A percentile compares a stretch with the other conserved stretches of the same genome.
Evolutionary conservation across 1,140 invertebrate genomes (phyloP).

Genomic region (Hyles euphorbiae): DNA sequence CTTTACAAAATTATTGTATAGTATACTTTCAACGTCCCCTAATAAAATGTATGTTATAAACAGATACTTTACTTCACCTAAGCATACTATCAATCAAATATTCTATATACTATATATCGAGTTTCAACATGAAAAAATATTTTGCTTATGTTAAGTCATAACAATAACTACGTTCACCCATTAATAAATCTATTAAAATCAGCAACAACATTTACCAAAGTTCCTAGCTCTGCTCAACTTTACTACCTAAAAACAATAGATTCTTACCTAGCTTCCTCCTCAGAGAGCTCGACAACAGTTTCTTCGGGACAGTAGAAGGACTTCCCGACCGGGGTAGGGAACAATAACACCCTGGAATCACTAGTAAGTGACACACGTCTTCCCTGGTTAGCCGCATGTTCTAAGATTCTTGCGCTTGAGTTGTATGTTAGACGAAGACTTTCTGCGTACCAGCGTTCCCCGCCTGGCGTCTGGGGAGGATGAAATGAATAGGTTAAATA

Average conservation of each 20-base stretch:
- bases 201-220: background rate
- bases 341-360: conserved; percentile 78
- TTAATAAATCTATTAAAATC: too few species aligned
- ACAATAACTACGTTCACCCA: too few species aligned
- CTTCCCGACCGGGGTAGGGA: conserved; percentile 90
- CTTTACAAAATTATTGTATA: too few species aligned
- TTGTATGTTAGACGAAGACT: conserved; percentile 81
- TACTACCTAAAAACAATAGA: too few species aligned
- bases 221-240: background rate
- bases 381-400: conserved; percentile 73
- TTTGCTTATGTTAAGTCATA: too few species aligned
- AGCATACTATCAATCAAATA: too few species aligned
- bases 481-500: too few species aligned
- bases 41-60: too few species aligned
- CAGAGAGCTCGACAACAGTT: conserved; percentile 74
- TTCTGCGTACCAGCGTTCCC: conserved; percentile 89
- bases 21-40: too few species aligned
- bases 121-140: too few species aligned
- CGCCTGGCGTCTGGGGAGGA: conserved; percentile 82
- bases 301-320: conserved; percentile 86
- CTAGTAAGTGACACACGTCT: conserved; percentile 77
- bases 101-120: too few species aligned
- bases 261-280: conserved; percentile 64
- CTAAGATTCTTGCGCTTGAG: conserved; percentile 73
- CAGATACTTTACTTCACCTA: too few species aligned